Percentiles rank a stretch among this genome's conserved stretches.
These are phyloP conservation scores for Microcebus jonahi DNA, from an alignment of 2,113 vertebrate genomes.

Conservation along the genomic window DNA sequence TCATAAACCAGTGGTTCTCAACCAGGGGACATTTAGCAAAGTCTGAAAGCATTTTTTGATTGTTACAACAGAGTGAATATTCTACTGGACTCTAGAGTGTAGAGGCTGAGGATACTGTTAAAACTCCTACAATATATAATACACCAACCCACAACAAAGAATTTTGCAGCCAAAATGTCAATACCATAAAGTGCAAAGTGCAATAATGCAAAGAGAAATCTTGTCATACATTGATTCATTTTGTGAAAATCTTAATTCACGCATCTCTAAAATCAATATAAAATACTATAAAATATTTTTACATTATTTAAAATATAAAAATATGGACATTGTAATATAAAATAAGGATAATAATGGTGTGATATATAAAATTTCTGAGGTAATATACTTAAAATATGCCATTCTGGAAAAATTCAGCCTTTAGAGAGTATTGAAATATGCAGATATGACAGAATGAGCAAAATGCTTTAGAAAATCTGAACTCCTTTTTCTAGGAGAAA, in stretches of 20 bases:
- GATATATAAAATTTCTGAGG: background rate
- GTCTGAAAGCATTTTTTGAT: no score
- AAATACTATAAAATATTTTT: no score
- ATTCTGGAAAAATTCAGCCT: background rate
- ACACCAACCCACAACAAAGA: background rate
- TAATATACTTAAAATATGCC: no score
- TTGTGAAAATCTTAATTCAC: background rate
- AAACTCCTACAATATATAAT: no score
- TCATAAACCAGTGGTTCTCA: no score
- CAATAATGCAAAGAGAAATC: background rate
- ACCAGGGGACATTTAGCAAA: no score
- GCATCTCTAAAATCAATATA: background rate
- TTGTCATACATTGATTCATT: background rate
- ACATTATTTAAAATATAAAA: no score
- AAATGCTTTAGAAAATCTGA: background rate
- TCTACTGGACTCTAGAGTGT: no score
- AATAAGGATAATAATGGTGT: background rate
- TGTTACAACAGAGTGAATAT: no score
- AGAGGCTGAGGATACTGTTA: no score
- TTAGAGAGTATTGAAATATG: background rate
- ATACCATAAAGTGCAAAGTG: no score
- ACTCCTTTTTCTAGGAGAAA: background rate
- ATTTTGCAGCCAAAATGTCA: background rate
- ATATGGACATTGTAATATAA: background rate
- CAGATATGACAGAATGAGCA: background rate